Evolutionary conservation across 2,888 invertebrate genomes (phyloP).

Genomic region (Xylota segnis): DNA sequence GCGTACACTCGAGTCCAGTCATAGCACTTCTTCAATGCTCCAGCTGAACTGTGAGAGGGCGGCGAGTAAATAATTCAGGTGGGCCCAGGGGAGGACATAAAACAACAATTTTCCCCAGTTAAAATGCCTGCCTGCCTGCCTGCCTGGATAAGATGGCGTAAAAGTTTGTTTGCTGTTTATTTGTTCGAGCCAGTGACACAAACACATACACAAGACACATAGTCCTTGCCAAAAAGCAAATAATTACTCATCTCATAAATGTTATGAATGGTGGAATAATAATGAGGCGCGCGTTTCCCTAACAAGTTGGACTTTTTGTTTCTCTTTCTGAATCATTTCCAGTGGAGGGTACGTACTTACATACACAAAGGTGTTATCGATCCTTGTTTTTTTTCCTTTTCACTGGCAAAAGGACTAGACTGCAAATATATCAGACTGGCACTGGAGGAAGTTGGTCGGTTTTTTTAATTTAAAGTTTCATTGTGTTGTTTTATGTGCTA

Average conservation of each 20-base stretch:
- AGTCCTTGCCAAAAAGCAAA: conserved; percentile 70
- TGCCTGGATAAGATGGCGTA: conserved; percentile 53
- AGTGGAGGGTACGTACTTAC: conserved; percentile 5
- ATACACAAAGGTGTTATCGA: conserved; percentile 68
- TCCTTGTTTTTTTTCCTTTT: conserved; percentile 18
- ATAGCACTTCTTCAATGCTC: neutral
- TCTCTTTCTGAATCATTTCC: conserved; percentile 26
- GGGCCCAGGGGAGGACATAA: conserved; percentile 31
- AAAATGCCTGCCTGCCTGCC: conserved; percentile 29
- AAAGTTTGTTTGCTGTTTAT: conserved; percentile 64
- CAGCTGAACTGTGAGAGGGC: neutral
- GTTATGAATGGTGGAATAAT: conserved; percentile 69
- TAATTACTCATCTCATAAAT: conserved; percentile 74
- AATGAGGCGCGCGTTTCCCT: conserved; percentile 54
- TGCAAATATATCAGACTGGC: conserved; percentile 44
- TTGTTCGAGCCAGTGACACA: conserved; percentile 39
- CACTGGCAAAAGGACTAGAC: conserved; percentile 36
- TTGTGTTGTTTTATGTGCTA: conserved; percentile 68
- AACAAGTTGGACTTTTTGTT: conserved; percentile 53
- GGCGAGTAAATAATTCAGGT: conserved; percentile 30
- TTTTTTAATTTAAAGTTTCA: conserved; percentile 66
- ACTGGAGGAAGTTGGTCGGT: conserved; percentile 37
- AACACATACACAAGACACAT: conserved; percentile 36
- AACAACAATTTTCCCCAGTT: conserved; percentile 42
- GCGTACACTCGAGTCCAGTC: neutral